A percentile compares a stretch with the other conserved stretches of the same genome.
Evolutionary conservation across 2,113 vertebrate species (phyloP).

Genomic region (Bos javanicus): DNA sequence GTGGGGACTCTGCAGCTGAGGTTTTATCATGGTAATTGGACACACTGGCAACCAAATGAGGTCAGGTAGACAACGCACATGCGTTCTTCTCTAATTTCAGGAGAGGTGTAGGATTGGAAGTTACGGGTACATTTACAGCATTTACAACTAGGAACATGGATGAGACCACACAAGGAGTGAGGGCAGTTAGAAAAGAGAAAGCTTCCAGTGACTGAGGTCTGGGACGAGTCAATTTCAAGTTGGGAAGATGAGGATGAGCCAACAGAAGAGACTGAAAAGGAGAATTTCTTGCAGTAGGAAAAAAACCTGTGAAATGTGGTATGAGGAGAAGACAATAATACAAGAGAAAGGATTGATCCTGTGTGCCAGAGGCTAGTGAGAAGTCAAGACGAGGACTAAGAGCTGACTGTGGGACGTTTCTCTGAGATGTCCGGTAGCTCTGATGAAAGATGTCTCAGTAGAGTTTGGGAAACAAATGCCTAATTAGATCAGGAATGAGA

Average conservation of each 20-base stretch:
- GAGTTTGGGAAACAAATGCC: neutral
- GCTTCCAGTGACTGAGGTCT: neutral
- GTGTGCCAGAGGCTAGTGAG: neutral
- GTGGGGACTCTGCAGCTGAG: neutral
- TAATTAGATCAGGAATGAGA: neutral
- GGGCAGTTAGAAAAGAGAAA: neutral
- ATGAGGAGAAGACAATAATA: neutral
- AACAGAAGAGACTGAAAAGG: neutral
- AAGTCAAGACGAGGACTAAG: neutral
- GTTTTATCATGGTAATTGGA: neutral
- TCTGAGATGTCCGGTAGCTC: neutral
- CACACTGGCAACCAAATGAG: neutral
- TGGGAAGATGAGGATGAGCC: neutral
- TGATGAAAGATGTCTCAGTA: neutral
- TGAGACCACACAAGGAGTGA: neutral
- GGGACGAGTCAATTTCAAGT: accelerated
- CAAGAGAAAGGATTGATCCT: neutral
- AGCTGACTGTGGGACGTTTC: neutral
- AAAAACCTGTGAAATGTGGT: neutral
- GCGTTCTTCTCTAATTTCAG: neutral
- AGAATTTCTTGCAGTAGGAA: neutral
- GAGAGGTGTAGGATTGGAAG: neutral
- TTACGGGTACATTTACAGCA: accelerated
- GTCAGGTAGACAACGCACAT: accelerated
- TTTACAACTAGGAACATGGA: neutral